These are phyloP conservation scores for Temnothorax unifasciatus DNA, from an alignment of 2,888 invertebrate species.

Conservation along the genomic window DNA sequence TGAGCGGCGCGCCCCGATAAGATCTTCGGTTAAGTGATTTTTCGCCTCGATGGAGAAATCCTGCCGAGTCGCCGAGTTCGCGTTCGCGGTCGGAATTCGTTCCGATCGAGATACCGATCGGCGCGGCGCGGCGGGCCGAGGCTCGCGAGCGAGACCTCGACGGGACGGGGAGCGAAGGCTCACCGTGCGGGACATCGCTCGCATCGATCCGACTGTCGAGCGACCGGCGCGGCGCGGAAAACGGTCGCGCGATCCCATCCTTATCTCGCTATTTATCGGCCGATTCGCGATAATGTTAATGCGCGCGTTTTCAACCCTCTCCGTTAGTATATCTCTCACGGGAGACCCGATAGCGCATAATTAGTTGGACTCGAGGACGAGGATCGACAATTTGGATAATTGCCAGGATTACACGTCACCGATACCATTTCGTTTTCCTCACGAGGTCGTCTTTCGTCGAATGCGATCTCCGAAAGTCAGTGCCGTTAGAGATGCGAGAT, in stretches of 20 bases:
- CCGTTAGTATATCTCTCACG: not conserved
- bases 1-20: constrained; percentile 68
- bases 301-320: constrained; percentile 28
- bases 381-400: constrained; percentile 42
- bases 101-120: constrained; percentile 67
- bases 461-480: constrained; percentile 22
- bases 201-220: constrained; percentile 41
- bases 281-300: constrained; percentile 45
- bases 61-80: constrained; percentile 57
- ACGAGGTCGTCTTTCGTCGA: constrained; percentile 26
- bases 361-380: constrained; percentile 5
- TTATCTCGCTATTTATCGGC: constrained; percentile 43
- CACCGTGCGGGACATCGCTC: constrained; percentile 19
- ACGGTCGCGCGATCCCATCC: constrained; percentile 29
- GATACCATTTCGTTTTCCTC: not conserved
- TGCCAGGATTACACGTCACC: not conserved
- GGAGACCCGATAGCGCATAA: constrained; percentile 15
- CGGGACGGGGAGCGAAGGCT: not conserved
- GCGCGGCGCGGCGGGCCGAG: not conserved
- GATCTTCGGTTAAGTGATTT: constrained; percentile 77
- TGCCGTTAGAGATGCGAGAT: not conserved
- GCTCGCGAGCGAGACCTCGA: constrained; percentile 14
- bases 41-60: constrained; percentile 69
- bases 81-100: constrained; percentile 70
- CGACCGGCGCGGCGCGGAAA: constrained; percentile 28